Percentiles rank a stretch among this genome's conserved stretches.
Conservation (phyloP, 2,113 vertebrate species). For the Calyptomena viridis region DNA sequence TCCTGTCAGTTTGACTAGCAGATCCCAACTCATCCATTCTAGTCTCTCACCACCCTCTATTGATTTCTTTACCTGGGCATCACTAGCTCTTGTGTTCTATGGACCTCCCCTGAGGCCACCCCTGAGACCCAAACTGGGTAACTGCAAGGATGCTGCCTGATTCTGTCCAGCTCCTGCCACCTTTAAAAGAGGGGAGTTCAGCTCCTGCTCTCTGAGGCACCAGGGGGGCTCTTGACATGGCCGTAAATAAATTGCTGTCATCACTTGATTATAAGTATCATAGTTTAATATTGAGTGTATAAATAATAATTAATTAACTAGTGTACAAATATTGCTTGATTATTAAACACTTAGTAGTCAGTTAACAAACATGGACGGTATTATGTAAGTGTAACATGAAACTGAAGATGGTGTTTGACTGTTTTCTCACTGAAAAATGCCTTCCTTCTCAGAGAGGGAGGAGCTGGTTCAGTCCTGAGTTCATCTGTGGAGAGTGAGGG, state of each 20-base stretch:
- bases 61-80: neutral
- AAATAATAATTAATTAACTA: neutral
- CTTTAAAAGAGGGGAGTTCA: rapidly evolving
- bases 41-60: neutral
- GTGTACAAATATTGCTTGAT: neutral
- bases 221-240: neutral
- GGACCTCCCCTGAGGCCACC: neutral
- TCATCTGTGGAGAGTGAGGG: neutral
- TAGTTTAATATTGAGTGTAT: neutral
- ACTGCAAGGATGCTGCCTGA: neutral
- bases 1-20: neutral
- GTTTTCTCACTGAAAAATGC: neutral
- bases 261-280: neutral
- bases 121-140: neutral
- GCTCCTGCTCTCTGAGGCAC: neutral
- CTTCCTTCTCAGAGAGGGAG: neutral
- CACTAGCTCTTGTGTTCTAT: neutral
- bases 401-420: neutral
- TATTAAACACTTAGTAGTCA: neutral
- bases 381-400: neutral
- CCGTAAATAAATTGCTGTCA: neutral
- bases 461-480: neutral
- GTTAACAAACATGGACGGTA: neutral
- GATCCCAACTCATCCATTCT: neutral
- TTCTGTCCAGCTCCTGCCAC: neutral